Conservation (phyloP, 92 coral and sea anemone species). For the Desmophyllum pertusum region DNA sequence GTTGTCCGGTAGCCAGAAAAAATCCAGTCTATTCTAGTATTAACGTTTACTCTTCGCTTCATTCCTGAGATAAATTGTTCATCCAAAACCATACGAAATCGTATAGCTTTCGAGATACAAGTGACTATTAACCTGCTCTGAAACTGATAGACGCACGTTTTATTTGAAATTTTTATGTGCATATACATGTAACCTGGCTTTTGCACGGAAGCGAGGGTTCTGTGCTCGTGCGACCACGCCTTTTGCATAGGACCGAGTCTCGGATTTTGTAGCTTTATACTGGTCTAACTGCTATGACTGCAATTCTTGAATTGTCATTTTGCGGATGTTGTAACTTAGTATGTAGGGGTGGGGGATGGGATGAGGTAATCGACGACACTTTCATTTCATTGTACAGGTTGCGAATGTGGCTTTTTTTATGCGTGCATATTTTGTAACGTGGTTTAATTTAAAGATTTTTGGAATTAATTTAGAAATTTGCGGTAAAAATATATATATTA, state of each 20-base stretch:
- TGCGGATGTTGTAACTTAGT: background rate
- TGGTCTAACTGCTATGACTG: background rate
- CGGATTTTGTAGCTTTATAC: background rate
- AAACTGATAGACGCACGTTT: background rate
- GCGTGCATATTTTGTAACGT: slow-evolving; percentile 2
- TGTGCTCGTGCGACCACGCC: background rate
- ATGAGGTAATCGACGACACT: background rate
- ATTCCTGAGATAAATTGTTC: background rate
- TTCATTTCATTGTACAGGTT: background rate
- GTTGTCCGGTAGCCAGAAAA: background rate
- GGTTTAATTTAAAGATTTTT: background rate
- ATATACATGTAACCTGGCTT: background rate
- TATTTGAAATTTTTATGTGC: no score
- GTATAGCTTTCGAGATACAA: no score
- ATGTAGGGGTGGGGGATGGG: background rate
- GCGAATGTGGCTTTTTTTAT: slow-evolving; percentile 1
- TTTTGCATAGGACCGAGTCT: background rate
- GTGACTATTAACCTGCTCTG: background rate
- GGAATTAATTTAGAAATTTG: background rate
- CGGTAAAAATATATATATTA: no score
- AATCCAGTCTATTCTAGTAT: no score
- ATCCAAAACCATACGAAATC: background rate
- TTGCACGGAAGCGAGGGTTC: background rate
- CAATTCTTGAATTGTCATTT: no score
- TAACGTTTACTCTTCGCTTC: no score